Percentiles rank a stretch among this genome's conserved stretches.
These are phyloP conservation scores for Pheosia gnoma DNA, from an alignment of 2,888 invertebrate genomes.

Conservation along the genomic window DNA sequence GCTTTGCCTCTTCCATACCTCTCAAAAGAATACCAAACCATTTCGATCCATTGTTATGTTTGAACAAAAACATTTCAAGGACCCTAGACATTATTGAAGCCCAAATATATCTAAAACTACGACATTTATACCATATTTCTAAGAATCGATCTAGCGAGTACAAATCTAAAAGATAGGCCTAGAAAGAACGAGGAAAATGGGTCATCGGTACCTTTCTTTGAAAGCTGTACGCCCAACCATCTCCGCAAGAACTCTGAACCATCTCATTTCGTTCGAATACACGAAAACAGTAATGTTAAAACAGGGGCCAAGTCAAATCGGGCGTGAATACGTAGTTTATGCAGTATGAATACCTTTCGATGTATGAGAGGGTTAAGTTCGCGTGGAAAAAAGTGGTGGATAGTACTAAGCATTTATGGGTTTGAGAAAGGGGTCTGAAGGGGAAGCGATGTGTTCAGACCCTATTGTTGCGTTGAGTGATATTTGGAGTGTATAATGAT, in stretches of 20 bases:
- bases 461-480: constrained; percentile 58
- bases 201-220: constrained; percentile 65
- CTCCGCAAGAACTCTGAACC: constrained; percentile 29
- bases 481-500: constrained; percentile 42
- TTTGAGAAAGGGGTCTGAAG: constrained; percentile 55
- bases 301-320: constrained; percentile 41
- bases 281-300: constrained; percentile 28
- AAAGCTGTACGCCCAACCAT: constrained; percentile 51
- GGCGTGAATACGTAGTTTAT: constrained; percentile 59
- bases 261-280: constrained; percentile 8
- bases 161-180: constrained; percentile 63
- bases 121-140: constrained; percentile 61
- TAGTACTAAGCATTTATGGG: constrained; percentile 70
- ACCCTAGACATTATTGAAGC: constrained; percentile 37
- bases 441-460: constrained; percentile 51
- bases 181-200: constrained; percentile 65
- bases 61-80: constrained; percentile 32
- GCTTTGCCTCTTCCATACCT: no score
- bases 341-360: constrained; percentile 70
- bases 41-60: constrained; percentile 29
- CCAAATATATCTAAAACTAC: constrained; percentile 51
- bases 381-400: constrained; percentile 64
- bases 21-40: background rate
- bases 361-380: constrained; percentile 65
- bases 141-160: constrained; percentile 49